phyloP scores from a whole-genome alignment of 1,140 invertebrate genomes.

The Heliconius nattereri region DNA sequence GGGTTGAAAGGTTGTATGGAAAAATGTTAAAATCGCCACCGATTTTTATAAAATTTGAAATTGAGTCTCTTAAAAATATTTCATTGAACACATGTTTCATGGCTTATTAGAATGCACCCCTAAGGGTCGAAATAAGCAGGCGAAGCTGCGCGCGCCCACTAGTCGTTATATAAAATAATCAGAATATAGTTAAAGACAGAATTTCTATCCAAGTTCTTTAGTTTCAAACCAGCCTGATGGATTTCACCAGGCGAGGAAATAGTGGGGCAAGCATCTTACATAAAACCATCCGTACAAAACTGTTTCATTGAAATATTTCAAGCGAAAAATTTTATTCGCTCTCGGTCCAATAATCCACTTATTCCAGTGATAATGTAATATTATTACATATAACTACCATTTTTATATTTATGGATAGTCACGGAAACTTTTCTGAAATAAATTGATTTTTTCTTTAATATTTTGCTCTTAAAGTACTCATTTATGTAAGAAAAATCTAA shows the following conservation, averaged over 20 bases:
- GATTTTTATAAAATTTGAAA: too few relatives aligned
- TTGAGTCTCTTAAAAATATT: too few relatives aligned
- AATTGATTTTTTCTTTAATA: neutral
- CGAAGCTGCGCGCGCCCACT: too few relatives aligned
- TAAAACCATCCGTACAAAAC: slow-evolving; percentile 24
- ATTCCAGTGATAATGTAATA: slow-evolving; percentile 53
- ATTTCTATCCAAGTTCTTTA: slow-evolving; percentile 23
- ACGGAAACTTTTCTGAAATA: neutral
- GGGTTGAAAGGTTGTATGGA: too few relatives aligned
- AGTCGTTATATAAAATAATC: slow-evolving; percentile 25
- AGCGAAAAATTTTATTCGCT: slow-evolving; percentile 67
- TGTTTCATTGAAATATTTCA: slow-evolving; percentile 49
- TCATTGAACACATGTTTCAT: too few relatives aligned
- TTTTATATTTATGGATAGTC: slow-evolving; percentile 6
- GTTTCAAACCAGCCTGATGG: slow-evolving; percentile 20
- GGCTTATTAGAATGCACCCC: too few relatives aligned
- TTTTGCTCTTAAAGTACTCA: neutral
- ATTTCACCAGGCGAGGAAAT: slow-evolving; percentile 15
- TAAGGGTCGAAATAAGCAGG: too few relatives aligned
- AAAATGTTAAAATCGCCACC: too few relatives aligned
- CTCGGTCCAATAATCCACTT: slow-evolving; percentile 63
- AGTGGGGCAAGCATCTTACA: slow-evolving; percentile 27
- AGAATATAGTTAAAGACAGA: slow-evolving; percentile 17
- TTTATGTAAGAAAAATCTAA: neutral
- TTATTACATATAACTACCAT: slow-evolving; percentile 10